Evolutionary conservation across 2,113 vertebrate species (phyloP), one percentile per base, ranked within the genome.

Genomic region (Tachysurus vachellii): DNA sequence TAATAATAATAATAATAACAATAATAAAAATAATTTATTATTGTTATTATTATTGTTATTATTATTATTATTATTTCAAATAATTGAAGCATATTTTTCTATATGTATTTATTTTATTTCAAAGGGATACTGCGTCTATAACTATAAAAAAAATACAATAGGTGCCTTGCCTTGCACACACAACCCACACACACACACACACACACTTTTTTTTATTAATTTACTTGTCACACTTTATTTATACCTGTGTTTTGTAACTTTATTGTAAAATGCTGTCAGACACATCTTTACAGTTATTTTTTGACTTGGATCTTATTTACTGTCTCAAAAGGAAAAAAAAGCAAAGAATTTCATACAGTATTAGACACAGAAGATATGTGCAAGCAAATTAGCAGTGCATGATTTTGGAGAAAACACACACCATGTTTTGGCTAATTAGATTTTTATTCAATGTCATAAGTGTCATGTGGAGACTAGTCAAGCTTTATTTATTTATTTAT

Each of bases 341-440:
- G 31, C 36, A 66, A 68, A 6, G 14, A 23, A 17, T 12, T 16
- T 31, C 9, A 31, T 6, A 66, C 71, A n/a, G n/a, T n/a, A n/a
- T n/a, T 71, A 68, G 23, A 44, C 21, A 53, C 47, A 44, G 64
- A 11, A 31, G 2, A 19, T 28, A 14, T 79, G n/a, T 79, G 76
- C n/a, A 56, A 26, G 19, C 11, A 79, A 31, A 28, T 31, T 31
- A 31, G 16, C 76, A 80, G 14, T 80, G 75, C 36, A 61, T 59
- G 31, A 47, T 64, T 82, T n/a, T 61, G 8, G 21, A n/a, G 83
- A 85, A 85, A 85, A 70, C 44, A 70, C 82, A 83, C 13, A 66
- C 7, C 57, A 2, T 53, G 47, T 80, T 86, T 36, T 26, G n/a
- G 44, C 59, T 86, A 79, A 80, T 66, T 80, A 42, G 73, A 54